Base-by-base conservation (phyloP, 2,113 vertebrate species). In the Rhynchopsitta pachyrhyncha region DNA sequence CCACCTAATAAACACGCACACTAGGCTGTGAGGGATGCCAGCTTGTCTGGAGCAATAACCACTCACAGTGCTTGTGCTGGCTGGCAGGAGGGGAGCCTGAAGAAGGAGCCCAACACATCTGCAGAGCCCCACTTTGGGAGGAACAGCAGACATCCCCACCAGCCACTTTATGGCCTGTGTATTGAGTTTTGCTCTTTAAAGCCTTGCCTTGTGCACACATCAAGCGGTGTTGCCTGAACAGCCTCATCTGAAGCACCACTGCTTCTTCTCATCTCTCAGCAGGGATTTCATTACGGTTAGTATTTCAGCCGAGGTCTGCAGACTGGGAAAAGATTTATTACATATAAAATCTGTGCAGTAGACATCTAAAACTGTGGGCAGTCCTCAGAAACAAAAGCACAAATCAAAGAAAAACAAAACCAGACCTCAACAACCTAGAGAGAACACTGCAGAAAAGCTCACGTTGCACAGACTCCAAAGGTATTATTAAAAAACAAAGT, bases 1-100 rank as follows among this genome's bases (percentile, higher is more conserved):
- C 90, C 90, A 93, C 86, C 92, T 84, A 95, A 94, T 87, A 95
- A 96, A 95, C 81, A 91, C 64, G 74, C 60, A 52, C 57, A 67
- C 19, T 47, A 50, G 52, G 74, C 66, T 69, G 50, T 2, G 35
- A 92, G 66, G 53, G 76, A 88, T 95, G 91, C 81, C 92, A 93
- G 1, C 33, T 42, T 28, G 69, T 70, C 90, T 81, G 63, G 20
- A 70, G 82, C 1, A 3, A 60, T 50, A 93, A 74, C 63, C 50
- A 14, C 81, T 29, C 3, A 1, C 66, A n/a, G n/a, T 2, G 74
- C 68, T 35, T 17, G 37, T 14, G 1, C 55, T 9, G 80, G 55
- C 93, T 95, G 82, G 68, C 53, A 47, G 64, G 24, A 74, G 35
- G 13, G 44, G 17, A 79, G 49, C 4, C 1, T 2, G 1, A 31